These are phyloP conservation scores for Zeuzera pyrina DNA, from an alignment of 2,888 invertebrate genomes.

Conservation along the genomic window DNA sequence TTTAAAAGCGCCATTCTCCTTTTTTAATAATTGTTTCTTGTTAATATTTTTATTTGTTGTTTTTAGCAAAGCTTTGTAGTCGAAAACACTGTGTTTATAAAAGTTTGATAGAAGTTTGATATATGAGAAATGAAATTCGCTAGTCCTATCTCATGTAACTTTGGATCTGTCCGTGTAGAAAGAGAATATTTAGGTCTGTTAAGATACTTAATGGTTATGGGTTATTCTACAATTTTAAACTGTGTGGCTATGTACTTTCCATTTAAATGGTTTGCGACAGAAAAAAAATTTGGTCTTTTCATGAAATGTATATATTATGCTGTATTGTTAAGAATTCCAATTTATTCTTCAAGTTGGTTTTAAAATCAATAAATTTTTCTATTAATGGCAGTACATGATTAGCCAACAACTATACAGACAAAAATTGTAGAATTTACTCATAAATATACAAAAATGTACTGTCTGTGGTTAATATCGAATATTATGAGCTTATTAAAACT, in stretches of 20 bases:
- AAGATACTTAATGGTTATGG: constrained; percentile 48
- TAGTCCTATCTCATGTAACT: constrained; percentile 58
- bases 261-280: too few species aligned
- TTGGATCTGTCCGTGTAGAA: constrained; percentile 58
- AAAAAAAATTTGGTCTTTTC: too few species aligned
- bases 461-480: constrained; percentile 71
- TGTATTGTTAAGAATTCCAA: too few species aligned
- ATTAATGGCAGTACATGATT: too few species aligned
- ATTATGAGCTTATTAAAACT: constrained; percentile 70
- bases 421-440: neutral
- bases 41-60: constrained; percentile 44
- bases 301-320: too few species aligned
- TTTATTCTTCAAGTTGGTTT: too few species aligned
- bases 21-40: constrained; percentile 51
- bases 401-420: too few species aligned
- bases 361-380: too few species aligned
- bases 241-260: too few species aligned
- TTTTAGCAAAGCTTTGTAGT: constrained; percentile 53
- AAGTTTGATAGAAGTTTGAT: constrained; percentile 29
- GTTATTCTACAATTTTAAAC: too few species aligned
- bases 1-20: too few species aligned
- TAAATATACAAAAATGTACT: constrained; percentile 44
- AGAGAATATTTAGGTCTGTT: constrained; percentile 38
- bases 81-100: constrained; percentile 32
- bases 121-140: constrained; percentile 41